Evolutionary conservation across 2,113 vertebrate species (phyloP).

Genomic region (Limnothrissa miodon): DNA sequence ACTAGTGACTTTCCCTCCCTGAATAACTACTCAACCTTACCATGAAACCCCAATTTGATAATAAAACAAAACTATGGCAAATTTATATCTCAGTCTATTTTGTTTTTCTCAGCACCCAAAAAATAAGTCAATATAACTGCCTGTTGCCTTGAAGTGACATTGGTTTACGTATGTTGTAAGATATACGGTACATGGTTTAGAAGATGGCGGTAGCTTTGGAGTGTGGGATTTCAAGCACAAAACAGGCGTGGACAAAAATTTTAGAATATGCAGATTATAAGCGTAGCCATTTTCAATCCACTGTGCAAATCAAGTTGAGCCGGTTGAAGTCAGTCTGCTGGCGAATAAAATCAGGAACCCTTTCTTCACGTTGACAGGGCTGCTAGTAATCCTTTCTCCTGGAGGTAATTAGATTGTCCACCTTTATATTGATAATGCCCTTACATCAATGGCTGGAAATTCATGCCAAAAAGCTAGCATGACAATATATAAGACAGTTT

Average conservation of each 20-base stretch:
- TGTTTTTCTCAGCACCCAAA: not conserved
- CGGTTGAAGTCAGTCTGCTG: not conserved
- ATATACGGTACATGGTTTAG: not conserved
- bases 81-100: not conserved
- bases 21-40: not conserved
- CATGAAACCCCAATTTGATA: not conserved
- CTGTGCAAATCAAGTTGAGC: not conserved
- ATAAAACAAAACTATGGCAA: not conserved
- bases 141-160: not conserved
- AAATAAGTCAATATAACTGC: constrained; percentile 13
- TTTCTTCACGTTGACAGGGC: not conserved
- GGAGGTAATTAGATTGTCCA: constrained; percentile 1
- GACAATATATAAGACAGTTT: not conserved
- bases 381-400: not conserved
- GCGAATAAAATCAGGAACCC: not conserved
- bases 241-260: not conserved
- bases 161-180: not conserved
- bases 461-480: not conserved
- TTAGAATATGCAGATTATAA: not conserved
- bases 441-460: constrained; percentile 9
- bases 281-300: constrained; percentile 3
- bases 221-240: constrained; percentile 7
- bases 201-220: not conserved
- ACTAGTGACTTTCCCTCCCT: not conserved
- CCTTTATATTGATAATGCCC: not conserved